A percentile compares a stretch with the other conserved stretches of the same genome.
Conservation (phyloP, 2,113 vertebrate genomes). For the Pangasianodon gigas region DNA sequence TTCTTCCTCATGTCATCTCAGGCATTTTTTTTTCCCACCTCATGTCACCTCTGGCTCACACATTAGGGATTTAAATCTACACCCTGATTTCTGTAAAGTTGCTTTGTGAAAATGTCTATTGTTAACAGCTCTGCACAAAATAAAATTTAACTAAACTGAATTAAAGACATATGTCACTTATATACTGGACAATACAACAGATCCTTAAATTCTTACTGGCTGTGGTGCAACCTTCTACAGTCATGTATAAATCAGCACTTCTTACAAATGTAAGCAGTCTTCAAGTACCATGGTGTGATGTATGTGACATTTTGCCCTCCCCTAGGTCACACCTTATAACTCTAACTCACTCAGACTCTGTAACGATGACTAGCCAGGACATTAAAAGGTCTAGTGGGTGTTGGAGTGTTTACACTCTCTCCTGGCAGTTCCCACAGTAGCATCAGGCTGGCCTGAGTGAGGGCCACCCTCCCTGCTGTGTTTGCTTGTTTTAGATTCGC, state of each 20-base stretch:
- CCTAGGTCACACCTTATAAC: slow-evolving; percentile 39
- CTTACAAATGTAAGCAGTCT: background rate
- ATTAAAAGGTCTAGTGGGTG: slow-evolving; percentile 67
- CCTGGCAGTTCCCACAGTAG: slow-evolving; percentile 71
- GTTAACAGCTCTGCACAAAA: background rate
- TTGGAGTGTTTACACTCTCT: slow-evolving; percentile 72
- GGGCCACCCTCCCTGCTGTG: slow-evolving; percentile 64
- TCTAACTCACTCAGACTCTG: slow-evolving; percentile 49
- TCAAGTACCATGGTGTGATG: background rate
- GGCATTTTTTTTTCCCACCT: background rate
- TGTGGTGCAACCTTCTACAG: background rate
- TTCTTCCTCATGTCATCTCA: background rate
- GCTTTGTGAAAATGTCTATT: background rate
- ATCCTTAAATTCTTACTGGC: background rate
- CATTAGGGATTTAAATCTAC: background rate
- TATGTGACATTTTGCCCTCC: slow-evolving; percentile 20
- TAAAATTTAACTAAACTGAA: background rate
- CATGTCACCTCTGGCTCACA: background rate
- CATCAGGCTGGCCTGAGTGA: slow-evolving; percentile 56
- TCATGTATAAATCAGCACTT: background rate
- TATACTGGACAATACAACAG: background rate
- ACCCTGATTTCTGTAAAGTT: background rate
- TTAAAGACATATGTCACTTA: background rate
- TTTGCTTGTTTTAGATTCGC: slow-evolving; percentile 80
- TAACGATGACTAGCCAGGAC: slow-evolving; percentile 42